Percentiles rank a stretch among this genome's conserved stretches.
These are phyloP conservation scores for Cheilosia scutellata DNA, from an alignment of 2,888 invertebrate species.

Conservation along the genomic window DNA sequence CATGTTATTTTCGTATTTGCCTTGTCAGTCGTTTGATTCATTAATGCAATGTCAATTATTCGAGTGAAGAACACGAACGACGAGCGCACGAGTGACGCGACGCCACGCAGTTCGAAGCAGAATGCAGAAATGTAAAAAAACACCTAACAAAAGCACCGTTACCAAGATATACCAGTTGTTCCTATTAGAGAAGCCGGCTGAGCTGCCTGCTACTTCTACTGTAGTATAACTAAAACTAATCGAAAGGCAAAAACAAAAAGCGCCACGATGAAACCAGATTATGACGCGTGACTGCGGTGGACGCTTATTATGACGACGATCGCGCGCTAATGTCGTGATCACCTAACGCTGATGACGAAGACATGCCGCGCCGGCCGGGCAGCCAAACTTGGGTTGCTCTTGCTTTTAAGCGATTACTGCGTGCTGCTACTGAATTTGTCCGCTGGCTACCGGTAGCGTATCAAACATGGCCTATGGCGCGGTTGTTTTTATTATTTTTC, in stretches of 20 bases:
- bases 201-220: constrained; percentile 1
- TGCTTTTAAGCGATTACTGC: constrained; percentile 4
- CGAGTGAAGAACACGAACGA: constrained; percentile 32
- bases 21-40: constrained; percentile 32
- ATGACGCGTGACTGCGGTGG: constrained; percentile 39
- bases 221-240: constrained; percentile 25
- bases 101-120: neutral
- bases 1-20: constrained; percentile 13
- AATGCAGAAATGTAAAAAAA: constrained; percentile 8
- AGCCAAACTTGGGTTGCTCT: constrained; percentile 20
- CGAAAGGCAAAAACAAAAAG: constrained; percentile 36
- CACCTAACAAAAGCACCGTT: constrained; percentile 53
- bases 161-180: constrained; percentile 53
- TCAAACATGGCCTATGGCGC: neutral
- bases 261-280: constrained; percentile 32
- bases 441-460: neutral
- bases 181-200: constrained; percentile 53
- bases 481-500: constrained; percentile 16
- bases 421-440: neutral
- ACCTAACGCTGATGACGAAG: constrained; percentile 23
- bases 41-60: constrained; percentile 31
- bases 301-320: constrained; percentile 12
- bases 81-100: neutral
- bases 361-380: constrained; percentile 6
- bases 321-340: constrained; percentile 32